Evolutionary conservation across 2,797 vertebrate genomes (phyloP).

Genomic region (Podarcis siculus): DNA sequence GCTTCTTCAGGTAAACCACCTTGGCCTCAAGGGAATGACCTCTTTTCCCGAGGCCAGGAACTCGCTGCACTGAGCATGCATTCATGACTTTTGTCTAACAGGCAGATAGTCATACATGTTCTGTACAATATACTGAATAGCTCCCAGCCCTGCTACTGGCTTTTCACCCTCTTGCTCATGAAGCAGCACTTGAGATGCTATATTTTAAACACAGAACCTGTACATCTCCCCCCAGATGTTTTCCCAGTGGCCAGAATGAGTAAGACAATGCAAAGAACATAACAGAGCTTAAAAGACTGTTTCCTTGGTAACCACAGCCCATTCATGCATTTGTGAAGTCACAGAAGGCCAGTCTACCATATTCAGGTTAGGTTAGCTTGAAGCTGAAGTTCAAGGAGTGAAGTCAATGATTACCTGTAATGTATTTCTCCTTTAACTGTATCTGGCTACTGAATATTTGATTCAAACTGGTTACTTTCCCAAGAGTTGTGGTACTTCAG

Average conservation of each 20-base stretch:
- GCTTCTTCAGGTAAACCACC: too few species aligned
- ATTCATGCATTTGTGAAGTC: not conserved
- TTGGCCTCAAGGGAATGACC: too few species aligned
- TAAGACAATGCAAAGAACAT: not conserved
- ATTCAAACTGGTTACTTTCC: not conserved
- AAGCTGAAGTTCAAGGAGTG: not conserved
- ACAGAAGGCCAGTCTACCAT: not conserved
- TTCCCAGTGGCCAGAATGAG: not conserved
- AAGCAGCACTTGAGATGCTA: not conserved
- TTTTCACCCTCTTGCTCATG: not conserved
- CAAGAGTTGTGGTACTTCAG: not conserved
- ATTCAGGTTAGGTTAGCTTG: not conserved
- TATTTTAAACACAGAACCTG: not conserved
- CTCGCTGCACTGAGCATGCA: too few species aligned
- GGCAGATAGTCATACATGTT: too few species aligned
- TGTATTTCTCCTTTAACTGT: not conserved
- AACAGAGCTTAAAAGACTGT: constrained; percentile 1
- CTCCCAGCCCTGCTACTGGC: too few species aligned
- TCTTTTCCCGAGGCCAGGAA: too few species aligned
- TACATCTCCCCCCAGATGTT: not conserved
- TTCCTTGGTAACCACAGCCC: not conserved
- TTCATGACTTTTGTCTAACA: too few species aligned
- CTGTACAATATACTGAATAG: too few species aligned
- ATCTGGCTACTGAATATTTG: not conserved
- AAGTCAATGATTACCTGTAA: not conserved